phyloP scores from a whole-genome alignment of 2,888 invertebrate species.

The Calameuta idolon region DNA sequence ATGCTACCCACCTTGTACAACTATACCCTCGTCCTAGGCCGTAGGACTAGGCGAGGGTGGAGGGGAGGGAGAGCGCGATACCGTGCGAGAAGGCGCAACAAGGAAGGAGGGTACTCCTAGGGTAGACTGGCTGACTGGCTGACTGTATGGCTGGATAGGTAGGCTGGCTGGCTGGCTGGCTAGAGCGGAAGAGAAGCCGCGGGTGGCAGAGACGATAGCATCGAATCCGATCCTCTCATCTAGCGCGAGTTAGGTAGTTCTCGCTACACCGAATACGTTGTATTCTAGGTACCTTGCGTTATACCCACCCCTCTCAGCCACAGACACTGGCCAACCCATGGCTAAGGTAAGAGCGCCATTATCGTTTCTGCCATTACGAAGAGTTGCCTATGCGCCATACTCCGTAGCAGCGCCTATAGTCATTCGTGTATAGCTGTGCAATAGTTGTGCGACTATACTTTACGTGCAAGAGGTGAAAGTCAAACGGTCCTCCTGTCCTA shows the following conservation, averaged over 20 bases:
- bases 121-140: background rate
- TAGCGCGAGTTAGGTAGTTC: slow-evolving; percentile 1
- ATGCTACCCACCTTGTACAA: background rate
- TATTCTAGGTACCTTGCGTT: background rate
- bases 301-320: background rate
- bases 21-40: background rate
- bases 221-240: slow-evolving; percentile 56
- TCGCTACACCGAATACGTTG: slow-evolving; percentile 2
- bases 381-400: background rate
- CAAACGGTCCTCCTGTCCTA: background rate
- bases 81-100: background rate
- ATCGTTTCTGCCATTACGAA: background rate
- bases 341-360: background rate
- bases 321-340: background rate
- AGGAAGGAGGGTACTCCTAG: background rate
- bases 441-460: background rate
- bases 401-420: background rate
- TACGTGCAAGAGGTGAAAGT: background rate
- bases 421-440: background rate
- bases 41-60: background rate
- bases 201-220: slow-evolving; percentile 47
- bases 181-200: slow-evolving; percentile 21
- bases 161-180: background rate
- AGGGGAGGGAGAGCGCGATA: background rate
- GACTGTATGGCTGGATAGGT: background rate